phyloP scores from a whole-genome alignment of 2,113 vertebrate species.

The Chauna torquata region DNA sequence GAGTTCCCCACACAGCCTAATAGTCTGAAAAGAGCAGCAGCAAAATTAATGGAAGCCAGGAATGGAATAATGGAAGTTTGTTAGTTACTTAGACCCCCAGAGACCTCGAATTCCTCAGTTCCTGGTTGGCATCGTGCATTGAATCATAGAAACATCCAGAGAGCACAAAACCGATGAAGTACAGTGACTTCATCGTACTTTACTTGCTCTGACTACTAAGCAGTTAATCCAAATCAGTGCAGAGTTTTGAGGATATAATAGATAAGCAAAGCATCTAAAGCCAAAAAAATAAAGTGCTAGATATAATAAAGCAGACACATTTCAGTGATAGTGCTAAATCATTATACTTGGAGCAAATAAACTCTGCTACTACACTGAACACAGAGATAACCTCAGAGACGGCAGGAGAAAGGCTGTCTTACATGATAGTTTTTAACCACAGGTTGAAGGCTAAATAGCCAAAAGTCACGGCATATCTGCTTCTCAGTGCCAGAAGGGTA shows the following conservation, averaged over 20 bases:
- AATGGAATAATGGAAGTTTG: neutral
- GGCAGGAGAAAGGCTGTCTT: neutral
- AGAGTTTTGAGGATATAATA: neutral
- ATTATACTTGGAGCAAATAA: neutral
- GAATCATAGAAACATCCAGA: neutral
- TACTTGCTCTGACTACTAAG: neutral
- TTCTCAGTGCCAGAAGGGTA: neutral
- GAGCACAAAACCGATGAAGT: neutral
- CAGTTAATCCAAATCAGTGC: neutral
- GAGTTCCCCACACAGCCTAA: neutral
- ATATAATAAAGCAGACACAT: neutral
- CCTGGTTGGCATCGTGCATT: neutral
- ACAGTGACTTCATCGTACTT: neutral
- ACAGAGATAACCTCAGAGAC: neutral
- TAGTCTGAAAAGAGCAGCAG: conserved; percentile 15
- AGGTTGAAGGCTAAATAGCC: neutral
- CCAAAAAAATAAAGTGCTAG: neutral
- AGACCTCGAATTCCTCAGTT: conserved; percentile 12
- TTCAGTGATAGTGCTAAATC: neutral
- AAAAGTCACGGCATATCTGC: neutral
- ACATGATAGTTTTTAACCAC: neutral
- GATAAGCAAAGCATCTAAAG: neutral
- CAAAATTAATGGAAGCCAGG: conserved; percentile 17
- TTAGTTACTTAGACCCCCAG: neutral
- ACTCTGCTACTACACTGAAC: neutral